Conservation (phyloP, 2,113 vertebrate species). For the Callocephalon fimbriatum region DNA sequence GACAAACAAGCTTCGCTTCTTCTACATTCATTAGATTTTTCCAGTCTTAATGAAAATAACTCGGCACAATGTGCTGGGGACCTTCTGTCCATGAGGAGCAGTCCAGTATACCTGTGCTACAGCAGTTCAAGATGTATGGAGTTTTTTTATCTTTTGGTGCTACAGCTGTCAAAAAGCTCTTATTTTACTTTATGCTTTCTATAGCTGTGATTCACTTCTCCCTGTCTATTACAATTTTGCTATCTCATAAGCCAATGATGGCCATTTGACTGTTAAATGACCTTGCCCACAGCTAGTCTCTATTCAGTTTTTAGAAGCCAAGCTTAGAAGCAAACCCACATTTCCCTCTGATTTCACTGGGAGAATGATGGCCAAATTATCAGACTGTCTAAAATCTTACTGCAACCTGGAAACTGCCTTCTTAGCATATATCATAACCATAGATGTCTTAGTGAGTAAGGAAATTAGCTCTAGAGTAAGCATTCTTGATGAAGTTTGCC, state of each 20-base stretch:
- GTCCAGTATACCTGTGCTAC: background rate
- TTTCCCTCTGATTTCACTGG: conserved; percentile 12
- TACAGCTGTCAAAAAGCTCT: background rate
- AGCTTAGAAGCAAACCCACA: background rate
- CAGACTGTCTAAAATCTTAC: background rate
- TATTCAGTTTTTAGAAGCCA: background rate
- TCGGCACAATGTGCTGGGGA: background rate
- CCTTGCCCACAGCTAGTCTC: conserved; percentile 52
- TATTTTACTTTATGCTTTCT: background rate
- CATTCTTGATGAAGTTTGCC: conserved; percentile 20
- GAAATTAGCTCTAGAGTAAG: conserved; percentile 20
- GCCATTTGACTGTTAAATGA: background rate
- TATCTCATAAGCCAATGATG: background rate
- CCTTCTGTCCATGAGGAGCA: background rate
- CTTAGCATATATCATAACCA: conserved; percentile 9
- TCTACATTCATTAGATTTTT: background rate
- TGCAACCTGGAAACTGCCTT: background rate
- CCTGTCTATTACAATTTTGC: background rate
- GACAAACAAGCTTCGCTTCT: background rate
- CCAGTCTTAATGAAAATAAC: background rate
- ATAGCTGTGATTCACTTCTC: background rate
- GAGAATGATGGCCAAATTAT: background rate
- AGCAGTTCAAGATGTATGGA: background rate
- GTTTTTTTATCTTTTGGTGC: background rate
- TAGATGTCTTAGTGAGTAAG: background rate